These are phyloP conservation scores for Nannobrachium achirus DNA, from an alignment of 2,113 vertebrate species.

Conservation along the genomic window DNA sequence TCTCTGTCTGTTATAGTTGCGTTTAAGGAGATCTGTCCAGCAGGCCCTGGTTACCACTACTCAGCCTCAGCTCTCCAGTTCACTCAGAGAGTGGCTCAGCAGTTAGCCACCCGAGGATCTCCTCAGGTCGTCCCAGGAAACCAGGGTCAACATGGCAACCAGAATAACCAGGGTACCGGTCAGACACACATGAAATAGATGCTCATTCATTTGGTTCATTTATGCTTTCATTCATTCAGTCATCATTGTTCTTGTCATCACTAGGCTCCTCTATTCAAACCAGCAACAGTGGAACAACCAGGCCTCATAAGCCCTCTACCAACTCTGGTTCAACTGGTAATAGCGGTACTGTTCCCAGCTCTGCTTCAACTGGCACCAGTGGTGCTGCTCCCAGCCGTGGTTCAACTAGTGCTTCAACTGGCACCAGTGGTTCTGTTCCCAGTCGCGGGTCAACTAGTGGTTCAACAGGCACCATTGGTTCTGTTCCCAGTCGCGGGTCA, in stretches of 20 bases:
- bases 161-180: slow-evolving; percentile 29
- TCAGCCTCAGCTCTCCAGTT: slow-evolving; percentile 86
- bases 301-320: slow-evolving; percentile 10
- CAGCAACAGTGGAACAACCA: slow-evolving; percentile 2
- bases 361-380: not conserved
- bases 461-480: not conserved
- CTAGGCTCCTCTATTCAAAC: no score
- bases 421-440: not conserved
- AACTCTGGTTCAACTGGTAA: not conserved
- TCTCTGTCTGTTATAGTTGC: slow-evolving; percentile 78
- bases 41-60: slow-evolving; percentile 95
- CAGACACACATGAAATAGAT: no score
- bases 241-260: no score
- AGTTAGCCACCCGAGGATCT: slow-evolving; percentile 68
- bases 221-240: no score
- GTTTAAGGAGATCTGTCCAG: slow-evolving; percentile 96
- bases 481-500: no score
- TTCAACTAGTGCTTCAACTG: not conserved
- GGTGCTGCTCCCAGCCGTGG: not conserved
- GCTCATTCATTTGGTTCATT: no score
- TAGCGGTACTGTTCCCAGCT: not conserved
- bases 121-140: slow-evolving; percentile 26
- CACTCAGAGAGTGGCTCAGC: slow-evolving; percentile 75
- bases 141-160: slow-evolving; percentile 1
- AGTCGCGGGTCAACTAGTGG: not conserved